These are phyloP conservation scores for Limnephilus rhombicus DNA, from an alignment of 2,888 invertebrate genomes.

Conservation along the genomic window DNA sequence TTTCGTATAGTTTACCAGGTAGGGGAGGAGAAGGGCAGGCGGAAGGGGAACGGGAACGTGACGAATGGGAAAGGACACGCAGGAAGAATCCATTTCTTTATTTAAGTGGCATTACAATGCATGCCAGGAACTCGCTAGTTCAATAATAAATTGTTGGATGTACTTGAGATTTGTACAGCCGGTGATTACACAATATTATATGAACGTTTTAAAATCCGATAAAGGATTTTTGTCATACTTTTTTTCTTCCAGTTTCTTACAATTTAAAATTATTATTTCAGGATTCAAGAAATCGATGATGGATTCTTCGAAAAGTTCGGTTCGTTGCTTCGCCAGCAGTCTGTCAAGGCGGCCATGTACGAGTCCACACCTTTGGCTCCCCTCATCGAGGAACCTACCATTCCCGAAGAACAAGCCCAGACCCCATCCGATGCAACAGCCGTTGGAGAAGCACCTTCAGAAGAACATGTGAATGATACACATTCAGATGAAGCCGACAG, in stretches of 20 bases:
- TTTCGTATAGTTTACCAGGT: too few species aligned
- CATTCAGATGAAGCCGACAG: constrained; percentile 36
- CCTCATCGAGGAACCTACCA: constrained; percentile 69
- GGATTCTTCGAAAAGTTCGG: constrained; percentile 92
- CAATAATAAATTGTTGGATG: too few species aligned
- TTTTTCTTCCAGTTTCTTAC: neutral
- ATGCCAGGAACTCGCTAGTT: too few species aligned
- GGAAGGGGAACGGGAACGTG: too few species aligned
- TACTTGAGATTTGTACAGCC: too few species aligned
- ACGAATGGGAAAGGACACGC: too few species aligned
- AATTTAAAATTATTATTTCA: constrained; percentile 72
- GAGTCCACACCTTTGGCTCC: constrained; percentile 79
- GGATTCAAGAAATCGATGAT: constrained; percentile 89
- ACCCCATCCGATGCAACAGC: constrained; percentile 67
- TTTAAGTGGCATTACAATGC: too few species aligned
- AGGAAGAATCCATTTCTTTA: too few species aligned
- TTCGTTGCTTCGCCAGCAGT: constrained; percentile 82
- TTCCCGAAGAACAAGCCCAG: constrained; percentile 69
- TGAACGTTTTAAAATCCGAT: neutral
- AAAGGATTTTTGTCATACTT: neutral
- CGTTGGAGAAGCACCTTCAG: constrained; percentile 69
- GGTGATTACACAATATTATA: too few species aligned
- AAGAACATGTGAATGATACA: constrained; percentile 67
- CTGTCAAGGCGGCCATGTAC: constrained; percentile 78
- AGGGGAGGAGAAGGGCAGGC: too few species aligned